These are phyloP conservation scores for Pseudopodoces humilis DNA, from an alignment of 2,113 vertebrate genomes.

Conservation along the genomic window DNA sequence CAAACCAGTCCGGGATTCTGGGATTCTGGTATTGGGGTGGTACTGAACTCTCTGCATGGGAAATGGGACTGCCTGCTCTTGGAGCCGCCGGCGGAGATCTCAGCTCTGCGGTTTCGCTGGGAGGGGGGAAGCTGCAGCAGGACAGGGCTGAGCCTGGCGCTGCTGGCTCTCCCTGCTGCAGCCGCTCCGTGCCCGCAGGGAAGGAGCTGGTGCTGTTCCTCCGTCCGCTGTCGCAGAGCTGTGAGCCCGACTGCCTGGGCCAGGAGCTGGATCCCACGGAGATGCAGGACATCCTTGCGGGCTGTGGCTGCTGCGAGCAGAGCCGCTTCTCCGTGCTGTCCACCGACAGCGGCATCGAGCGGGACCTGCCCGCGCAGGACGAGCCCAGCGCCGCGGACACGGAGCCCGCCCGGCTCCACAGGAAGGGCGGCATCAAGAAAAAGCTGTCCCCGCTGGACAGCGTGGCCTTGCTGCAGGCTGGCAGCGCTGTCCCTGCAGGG, in stretches of 20 bases:
- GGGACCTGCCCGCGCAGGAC: constrained; percentile 75
- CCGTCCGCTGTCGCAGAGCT: constrained; percentile 67
- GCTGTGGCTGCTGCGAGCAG: constrained; percentile 61
- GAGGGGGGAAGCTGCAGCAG: accelerated
- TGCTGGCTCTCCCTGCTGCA: accelerated
- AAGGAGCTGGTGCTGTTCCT: constrained; percentile 84
- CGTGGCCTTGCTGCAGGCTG: constrained; percentile 76
- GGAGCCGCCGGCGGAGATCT: background rate
- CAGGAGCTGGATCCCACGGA: constrained; percentile 77
- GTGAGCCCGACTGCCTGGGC: constrained; percentile 66
- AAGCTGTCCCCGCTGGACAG: constrained; percentile 72
- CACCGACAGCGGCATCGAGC: constrained; percentile 91
- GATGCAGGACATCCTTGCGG: constrained; percentile 73
- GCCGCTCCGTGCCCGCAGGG: constrained; percentile 72
- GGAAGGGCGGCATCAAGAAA: constrained; percentile 85
- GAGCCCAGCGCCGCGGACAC: constrained; percentile 14
- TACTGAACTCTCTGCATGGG: background rate
- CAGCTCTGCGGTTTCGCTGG: accelerated
- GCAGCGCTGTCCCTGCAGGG: constrained; percentile 50
- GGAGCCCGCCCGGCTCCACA: constrained; percentile 74
- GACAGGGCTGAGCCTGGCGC: background rate
- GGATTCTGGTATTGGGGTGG: background rate
- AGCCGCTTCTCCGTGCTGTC: constrained; percentile 86
- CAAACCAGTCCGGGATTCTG: background rate
- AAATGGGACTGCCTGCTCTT: background rate